These are phyloP conservation scores for Brienomyrus longianalis DNA, from an alignment of 2,113 vertebrate genomes.

Conservation along the genomic window DNA sequence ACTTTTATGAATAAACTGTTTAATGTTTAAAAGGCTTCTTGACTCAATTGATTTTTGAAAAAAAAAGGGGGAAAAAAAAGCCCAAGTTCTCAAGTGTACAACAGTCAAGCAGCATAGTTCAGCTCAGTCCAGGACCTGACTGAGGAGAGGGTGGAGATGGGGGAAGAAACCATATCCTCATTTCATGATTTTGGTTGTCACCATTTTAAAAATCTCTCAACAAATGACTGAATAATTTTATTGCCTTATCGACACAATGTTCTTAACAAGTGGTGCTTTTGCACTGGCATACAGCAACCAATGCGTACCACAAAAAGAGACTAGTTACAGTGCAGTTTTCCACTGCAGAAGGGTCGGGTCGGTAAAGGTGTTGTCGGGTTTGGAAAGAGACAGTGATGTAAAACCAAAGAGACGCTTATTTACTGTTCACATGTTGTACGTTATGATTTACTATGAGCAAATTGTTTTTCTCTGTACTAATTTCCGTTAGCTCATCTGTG, in stretches of 20 bases:
- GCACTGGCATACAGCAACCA: background rate
- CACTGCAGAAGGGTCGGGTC: background rate
- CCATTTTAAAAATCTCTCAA: background rate
- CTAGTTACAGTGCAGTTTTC: background rate
- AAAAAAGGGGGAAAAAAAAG: background rate
- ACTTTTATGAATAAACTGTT: conserved; percentile 60
- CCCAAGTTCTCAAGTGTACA: background rate
- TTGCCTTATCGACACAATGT: background rate
- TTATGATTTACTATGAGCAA: background rate
- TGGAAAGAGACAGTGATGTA: background rate
- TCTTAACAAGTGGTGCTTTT: background rate
- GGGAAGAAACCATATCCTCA: background rate
- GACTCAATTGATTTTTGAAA: background rate
- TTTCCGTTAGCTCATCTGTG: background rate
- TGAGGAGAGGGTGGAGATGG: background rate
- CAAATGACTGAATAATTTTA: background rate
- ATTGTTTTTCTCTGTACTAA: background rate
- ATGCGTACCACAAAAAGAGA: background rate
- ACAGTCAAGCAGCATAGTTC: background rate
- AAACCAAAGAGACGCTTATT: background rate
- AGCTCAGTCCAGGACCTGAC: background rate
- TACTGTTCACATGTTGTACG: background rate
- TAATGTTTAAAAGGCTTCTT: conserved; percentile 42
- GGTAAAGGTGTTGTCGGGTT: background rate
- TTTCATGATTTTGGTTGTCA: background rate